Evolutionary conservation across 1,140 invertebrate species (phyloP).

Genomic region (Harlomillsia oculata): DNA sequence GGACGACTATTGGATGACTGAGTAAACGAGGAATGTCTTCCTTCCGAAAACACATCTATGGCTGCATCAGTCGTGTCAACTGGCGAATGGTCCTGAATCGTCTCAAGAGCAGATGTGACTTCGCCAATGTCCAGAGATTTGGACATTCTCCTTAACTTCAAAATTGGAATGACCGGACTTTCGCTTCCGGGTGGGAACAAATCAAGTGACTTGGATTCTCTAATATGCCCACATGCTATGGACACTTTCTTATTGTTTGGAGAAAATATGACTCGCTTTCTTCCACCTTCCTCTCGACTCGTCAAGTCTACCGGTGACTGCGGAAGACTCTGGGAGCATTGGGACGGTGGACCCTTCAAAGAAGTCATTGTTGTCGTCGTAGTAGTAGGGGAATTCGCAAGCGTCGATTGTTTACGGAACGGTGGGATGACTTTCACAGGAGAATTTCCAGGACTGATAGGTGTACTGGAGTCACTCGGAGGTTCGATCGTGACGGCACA

Average conservation of each 20-base stretch:
- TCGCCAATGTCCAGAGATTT: conserved; percentile 29
- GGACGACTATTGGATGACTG: too few species aligned
- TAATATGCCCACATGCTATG: conserved; percentile 8
- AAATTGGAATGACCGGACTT: conserved; percentile 9
- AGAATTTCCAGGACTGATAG: conserved; percentile 10
- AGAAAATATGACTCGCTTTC: conserved; percentile 20
- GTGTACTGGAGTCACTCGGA: conserved; percentile 30
- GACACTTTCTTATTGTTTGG: conserved; percentile 23
- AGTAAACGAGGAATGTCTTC: too few species aligned
- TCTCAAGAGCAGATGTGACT: too few species aligned
- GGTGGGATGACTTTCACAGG: conserved; percentile 15
- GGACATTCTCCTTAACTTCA: conserved; percentile 23
- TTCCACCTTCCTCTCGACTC: not conserved
- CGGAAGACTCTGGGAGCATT: conserved; percentile 5
- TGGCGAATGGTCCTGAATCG: too few species aligned
- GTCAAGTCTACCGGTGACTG: conserved; percentile 7
- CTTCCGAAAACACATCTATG: too few species aligned
- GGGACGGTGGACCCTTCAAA: not conserved
- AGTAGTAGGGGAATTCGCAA: conserved; percentile 9
- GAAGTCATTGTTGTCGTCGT: not conserved
- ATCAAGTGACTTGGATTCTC: conserved; percentile 35
- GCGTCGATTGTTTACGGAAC: not conserved
- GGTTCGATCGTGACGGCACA: conserved; percentile 34
- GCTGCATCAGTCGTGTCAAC: too few species aligned
- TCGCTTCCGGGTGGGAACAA: conserved; percentile 19